These are phyloP conservation scores for Acanthurus tractus DNA, from an alignment of 2,797 vertebrate genomes.

Conservation along the genomic window DNA sequence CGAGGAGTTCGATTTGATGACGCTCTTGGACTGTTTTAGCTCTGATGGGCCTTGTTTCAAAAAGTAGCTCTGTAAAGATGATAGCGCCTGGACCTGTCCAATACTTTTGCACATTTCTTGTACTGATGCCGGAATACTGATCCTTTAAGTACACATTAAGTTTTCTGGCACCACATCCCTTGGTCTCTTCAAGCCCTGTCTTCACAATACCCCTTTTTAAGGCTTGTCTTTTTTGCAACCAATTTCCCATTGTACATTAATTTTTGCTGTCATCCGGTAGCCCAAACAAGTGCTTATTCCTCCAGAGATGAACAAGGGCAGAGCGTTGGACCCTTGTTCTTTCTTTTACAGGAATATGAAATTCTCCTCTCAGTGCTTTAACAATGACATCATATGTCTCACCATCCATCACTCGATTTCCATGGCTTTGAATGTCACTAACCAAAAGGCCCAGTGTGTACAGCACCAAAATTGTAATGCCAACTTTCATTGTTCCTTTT, in stretches of 20 bases:
- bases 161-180: constrained; percentile 4
- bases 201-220: constrained; percentile 1
- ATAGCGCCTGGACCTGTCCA: constrained; percentile 2
- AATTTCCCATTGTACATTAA: background rate
- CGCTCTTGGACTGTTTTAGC: constrained; percentile 3
- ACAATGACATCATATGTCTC: constrained; percentile 1
- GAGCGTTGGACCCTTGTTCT: constrained; percentile 1
- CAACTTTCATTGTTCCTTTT: background rate
- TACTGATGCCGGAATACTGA: background rate
- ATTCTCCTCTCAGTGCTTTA: no score
- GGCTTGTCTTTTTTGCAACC: constrained; percentile 3
- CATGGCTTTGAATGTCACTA: constrained; percentile 2
- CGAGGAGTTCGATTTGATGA: background rate
- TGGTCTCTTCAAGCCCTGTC: background rate
- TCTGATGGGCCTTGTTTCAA: background rate
- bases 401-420: background rate
- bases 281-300: background rate
- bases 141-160: background rate
- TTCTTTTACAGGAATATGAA: background rate
- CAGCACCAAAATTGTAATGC: background rate
- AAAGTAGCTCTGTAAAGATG: background rate
- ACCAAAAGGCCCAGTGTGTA: background rate
- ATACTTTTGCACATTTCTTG: background rate
- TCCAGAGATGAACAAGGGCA: background rate
- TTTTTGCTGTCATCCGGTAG: background rate